Percentiles rank a stretch among this genome's conserved stretches.
phyloP scores from a whole-genome alignment of 2,113 vertebrate species.

The Clarias batrachus region DNA sequence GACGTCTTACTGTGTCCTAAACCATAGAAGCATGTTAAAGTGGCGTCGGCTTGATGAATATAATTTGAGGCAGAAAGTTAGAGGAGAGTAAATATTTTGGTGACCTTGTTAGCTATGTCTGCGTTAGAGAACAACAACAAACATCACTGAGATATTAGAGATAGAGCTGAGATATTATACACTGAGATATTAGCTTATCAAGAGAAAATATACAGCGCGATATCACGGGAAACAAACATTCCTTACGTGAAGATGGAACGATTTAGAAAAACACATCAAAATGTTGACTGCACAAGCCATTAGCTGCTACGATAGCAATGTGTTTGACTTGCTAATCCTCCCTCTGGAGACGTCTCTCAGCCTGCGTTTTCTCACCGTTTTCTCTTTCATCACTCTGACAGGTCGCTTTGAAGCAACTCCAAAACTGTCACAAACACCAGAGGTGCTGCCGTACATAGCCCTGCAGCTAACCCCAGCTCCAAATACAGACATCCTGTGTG shows the following conservation, averaged over 20 bases:
- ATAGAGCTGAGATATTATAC: too few species aligned
- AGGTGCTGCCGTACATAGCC: background rate
- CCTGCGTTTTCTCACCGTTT: constrained; percentile 8
- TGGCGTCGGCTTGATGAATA: background rate
- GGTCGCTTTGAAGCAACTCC: background rate
- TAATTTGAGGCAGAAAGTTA: background rate
- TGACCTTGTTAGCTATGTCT: background rate
- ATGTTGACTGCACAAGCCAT: background rate
- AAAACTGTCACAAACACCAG: background rate
- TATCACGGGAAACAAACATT: background rate
- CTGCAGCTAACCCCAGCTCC: background rate
- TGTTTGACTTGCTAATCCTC: background rate
- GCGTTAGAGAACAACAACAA: background rate
- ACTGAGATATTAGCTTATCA: background rate
- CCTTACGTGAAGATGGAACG: background rate
- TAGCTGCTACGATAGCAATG: background rate
- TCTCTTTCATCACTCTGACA: background rate
- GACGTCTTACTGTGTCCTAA: background rate
- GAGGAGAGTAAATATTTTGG: background rate
- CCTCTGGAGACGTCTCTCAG: background rate
- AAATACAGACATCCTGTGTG: background rate
- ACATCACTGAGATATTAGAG: background rate
- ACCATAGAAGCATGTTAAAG: background rate
- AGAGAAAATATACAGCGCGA: background rate
- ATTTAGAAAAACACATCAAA: background rate